These are phyloP conservation scores for Chiridota heheva DNA, from an alignment of 35 echinoderm and acorn worm species.

Conservation along the genomic window DNA sequence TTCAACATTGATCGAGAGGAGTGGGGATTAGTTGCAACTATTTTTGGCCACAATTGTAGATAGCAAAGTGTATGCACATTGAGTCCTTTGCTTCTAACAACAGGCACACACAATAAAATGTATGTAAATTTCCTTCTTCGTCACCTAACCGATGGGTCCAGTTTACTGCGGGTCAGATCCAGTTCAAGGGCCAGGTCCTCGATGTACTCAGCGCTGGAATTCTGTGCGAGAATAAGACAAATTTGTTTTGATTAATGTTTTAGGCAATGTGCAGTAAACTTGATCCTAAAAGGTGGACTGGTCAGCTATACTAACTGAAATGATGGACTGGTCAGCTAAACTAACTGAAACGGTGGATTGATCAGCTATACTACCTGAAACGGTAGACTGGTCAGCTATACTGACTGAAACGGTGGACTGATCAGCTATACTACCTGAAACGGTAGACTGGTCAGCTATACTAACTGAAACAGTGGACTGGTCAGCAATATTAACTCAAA, in stretches of 20 bases:
- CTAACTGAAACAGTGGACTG: no score
- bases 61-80: no score
- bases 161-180: conserved; percentile 31
- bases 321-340: not conserved
- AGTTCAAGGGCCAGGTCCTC: conserved; percentile 70
- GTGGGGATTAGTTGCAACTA: no score
- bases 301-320: not conserved
- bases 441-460: no score
- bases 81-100: no score
- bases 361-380: not conserved
- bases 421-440: no score
- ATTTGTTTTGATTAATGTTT: no score
- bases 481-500: not conserved
- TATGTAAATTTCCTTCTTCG: no score
- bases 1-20: no score
- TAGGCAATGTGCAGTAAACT: not conserved
- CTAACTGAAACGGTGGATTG: not conserved
- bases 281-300: not conserved
- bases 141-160: conserved; percentile 28
- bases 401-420: not conserved
- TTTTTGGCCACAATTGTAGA: no score
- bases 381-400: not conserved
- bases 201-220: conserved; percentile 69
- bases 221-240: conserved; percentile 20
- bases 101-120: no score